phyloP scores from a whole-genome alignment of 2,888 invertebrate genomes.

The Baccha elongata region DNA sequence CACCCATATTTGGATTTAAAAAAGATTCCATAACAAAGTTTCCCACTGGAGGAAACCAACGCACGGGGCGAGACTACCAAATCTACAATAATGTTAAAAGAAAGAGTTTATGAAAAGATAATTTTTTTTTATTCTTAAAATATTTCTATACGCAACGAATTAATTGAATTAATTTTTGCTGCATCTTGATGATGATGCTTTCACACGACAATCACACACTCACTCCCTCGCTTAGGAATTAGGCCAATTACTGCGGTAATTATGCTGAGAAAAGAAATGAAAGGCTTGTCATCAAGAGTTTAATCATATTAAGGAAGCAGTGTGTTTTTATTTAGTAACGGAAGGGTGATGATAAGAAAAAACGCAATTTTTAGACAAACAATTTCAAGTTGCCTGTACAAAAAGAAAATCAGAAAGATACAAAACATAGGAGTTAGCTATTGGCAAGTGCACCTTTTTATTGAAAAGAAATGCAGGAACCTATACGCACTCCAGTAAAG shows the following conservation, averaged over 20 bases:
- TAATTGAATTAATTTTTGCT: conserved; percentile 72
- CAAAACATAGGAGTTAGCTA: too few species aligned
- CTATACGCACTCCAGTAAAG: too few species aligned
- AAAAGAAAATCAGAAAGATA: too few species aligned
- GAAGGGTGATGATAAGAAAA: conserved; percentile 5
- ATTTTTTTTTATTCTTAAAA: conserved; percentile 26
- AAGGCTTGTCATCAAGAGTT: conserved; percentile 52
- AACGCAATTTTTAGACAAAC: neutral
- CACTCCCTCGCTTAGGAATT: conserved; percentile 59
- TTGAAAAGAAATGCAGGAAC: too few species aligned
- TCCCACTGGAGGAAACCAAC: neutral
- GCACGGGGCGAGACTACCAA: neutral
- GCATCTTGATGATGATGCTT: conserved; percentile 59
- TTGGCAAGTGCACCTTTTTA: too few species aligned
- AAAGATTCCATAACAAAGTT: neutral
- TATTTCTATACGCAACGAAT: conserved; percentile 49
- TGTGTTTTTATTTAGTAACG: neutral
- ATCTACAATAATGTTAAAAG: neutral
- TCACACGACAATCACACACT: conserved; percentile 71
- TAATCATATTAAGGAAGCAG: conserved; percentile 20
- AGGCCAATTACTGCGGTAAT: conserved; percentile 66
- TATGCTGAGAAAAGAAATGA: conserved; percentile 57
- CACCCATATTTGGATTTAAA: neutral
- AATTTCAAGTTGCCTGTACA: too few species aligned
- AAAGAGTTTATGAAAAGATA: conserved; percentile 15